phyloP scores from a whole-genome alignment of 2,888 invertebrate genomes.

The Beris morrisii region DNA sequence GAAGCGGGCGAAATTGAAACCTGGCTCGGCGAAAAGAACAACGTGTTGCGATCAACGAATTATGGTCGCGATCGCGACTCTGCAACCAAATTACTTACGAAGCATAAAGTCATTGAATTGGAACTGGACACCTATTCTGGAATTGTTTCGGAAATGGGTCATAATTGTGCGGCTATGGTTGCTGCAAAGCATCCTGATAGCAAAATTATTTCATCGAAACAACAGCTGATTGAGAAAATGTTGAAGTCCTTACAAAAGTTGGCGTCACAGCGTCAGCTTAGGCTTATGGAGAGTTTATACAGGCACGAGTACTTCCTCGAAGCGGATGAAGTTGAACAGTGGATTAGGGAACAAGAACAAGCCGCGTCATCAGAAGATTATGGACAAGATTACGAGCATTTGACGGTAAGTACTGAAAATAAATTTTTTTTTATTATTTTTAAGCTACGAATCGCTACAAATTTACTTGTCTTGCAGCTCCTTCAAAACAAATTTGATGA shows the following conservation, averaged over 20 bases:
- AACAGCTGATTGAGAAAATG: constrained; percentile 74
- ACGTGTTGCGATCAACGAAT: constrained; percentile 78
- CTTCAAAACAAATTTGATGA: constrained; percentile 91
- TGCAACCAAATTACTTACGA: constrained; percentile 89
- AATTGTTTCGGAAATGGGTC: constrained; percentile 90
- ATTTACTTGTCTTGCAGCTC: constrained; percentile 58
- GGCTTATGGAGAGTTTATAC: constrained; percentile 88
- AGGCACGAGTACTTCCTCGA: constrained; percentile 90
- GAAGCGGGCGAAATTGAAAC: constrained; percentile 90
- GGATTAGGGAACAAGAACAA: constrained; percentile 89
- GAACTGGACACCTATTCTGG: constrained; percentile 90
- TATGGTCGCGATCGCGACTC: constrained; percentile 88
- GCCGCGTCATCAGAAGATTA: constrained; percentile 90
- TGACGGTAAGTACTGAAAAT: constrained; percentile 62
- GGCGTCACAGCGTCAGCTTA: constrained; percentile 76
- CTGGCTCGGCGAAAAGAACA: constrained; percentile 87
- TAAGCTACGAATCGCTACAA: background rate
- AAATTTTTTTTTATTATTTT: background rate
- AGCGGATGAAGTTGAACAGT: constrained; percentile 85
- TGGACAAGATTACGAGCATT: constrained; percentile 91
- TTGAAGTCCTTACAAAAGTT: constrained; percentile 78
- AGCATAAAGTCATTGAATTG: constrained; percentile 90
- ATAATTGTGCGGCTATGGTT: constrained; percentile 80
- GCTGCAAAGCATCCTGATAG: constrained; percentile 80
- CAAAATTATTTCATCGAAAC: constrained; percentile 75